A percentile compares a stretch with the other conserved stretches of the same genome.
These are phyloP conservation scores for Drosophila eugracilis DNA, from an alignment of 1,140 invertebrate genomes.

Conservation along the genomic window DNA sequence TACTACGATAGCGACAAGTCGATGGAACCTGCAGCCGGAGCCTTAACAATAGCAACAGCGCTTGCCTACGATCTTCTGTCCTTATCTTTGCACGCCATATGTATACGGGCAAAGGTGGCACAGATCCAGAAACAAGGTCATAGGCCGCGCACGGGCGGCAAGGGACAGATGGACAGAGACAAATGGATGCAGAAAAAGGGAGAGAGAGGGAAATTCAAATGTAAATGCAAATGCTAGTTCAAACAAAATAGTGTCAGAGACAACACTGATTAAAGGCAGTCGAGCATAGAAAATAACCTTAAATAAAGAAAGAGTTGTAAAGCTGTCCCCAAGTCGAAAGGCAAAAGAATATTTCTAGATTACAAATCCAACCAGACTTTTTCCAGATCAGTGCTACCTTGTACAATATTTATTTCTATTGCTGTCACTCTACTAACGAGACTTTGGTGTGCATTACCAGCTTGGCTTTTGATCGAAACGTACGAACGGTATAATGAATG, in stretches of 20 bases:
- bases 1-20: conserved; percentile 57
- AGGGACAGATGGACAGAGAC: conserved; percentile 26
- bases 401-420: conserved; percentile 2
- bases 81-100: conserved; percentile 59
- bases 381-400: conserved; percentile 17
- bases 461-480: too few relatives aligned
- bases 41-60: conserved; percentile 67
- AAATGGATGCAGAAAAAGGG: conserved; percentile 37
- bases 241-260: conserved; percentile 47
- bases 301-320: conserved; percentile 21
- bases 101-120: conserved; percentile 38
- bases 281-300: conserved; percentile 45
- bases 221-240: conserved; percentile 57
- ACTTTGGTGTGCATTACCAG: too few relatives aligned
- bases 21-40: conserved; percentile 62
- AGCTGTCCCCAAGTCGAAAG: not conserved
- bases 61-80: conserved; percentile 32
- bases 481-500: too few relatives aligned
- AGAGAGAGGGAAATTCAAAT: conserved; percentile 51
- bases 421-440: not conserved
- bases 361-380: not conserved
- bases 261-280: conserved; percentile 56
- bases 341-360: conserved; percentile 2
- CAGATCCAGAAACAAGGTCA: conserved; percentile 63
- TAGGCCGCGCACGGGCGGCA: conserved; percentile 11